These are phyloP conservation scores for Orthosia incerta DNA, from an alignment of 2,888 invertebrate genomes.

Conservation along the genomic window DNA sequence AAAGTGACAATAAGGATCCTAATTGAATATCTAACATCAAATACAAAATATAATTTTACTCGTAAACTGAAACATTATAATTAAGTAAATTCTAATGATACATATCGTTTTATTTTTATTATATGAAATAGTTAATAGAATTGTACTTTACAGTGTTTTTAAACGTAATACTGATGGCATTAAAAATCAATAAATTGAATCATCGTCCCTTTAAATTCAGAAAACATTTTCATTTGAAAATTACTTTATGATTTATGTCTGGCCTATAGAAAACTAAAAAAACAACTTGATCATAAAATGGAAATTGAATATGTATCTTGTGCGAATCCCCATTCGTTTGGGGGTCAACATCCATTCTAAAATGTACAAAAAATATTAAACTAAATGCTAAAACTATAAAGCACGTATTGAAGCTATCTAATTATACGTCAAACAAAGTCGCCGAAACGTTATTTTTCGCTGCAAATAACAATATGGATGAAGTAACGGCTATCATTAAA, in stretches of 20 bases:
- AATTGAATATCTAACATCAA: not conserved
- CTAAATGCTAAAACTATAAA: slow-evolving; percentile 30
- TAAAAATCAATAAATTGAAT: not conserved
- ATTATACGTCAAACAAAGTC: slow-evolving; percentile 42
- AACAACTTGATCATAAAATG: slow-evolving; percentile 24
- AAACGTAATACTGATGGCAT: not conserved
- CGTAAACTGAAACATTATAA: not conserved
- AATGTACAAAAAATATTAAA: slow-evolving; percentile 13
- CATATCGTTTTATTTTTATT: slow-evolving; percentile 5
- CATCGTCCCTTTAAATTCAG: not conserved
- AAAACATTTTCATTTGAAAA: not conserved
- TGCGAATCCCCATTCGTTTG: slow-evolving; percentile 8
- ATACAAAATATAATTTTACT: not conserved
- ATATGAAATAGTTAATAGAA: not conserved
- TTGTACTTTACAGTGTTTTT: not conserved
- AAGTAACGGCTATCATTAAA: slow-evolving; percentile 69
- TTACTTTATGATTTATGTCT: slow-evolving; percentile 4
- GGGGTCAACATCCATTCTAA: slow-evolving; percentile 28
- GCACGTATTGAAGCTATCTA: slow-evolving; percentile 25
- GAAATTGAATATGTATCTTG: slow-evolving; percentile 11
- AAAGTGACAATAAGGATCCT: not conserved
- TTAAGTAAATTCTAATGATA: not conserved
- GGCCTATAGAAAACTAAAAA: slow-evolving; percentile 11
- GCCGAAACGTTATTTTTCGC: slow-evolving; percentile 61
- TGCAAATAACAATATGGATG: slow-evolving; percentile 65